phyloP scores from a whole-genome alignment of 1,140 invertebrate species.

The Varroa destructor region DNA sequence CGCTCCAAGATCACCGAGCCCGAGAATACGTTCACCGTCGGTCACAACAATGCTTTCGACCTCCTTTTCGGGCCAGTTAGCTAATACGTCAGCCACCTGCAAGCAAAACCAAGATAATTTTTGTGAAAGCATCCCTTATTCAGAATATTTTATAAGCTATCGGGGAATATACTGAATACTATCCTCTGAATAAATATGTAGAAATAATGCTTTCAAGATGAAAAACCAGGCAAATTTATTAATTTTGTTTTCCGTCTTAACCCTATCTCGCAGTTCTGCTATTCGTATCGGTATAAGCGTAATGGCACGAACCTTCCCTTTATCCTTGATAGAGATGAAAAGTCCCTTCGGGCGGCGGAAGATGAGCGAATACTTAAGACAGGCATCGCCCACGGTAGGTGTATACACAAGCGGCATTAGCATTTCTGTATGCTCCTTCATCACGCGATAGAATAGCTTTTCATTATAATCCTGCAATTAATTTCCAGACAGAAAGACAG shows the following conservation, averaged over 20 bases:
- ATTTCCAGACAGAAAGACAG: background rate
- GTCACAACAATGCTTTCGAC: conserved; percentile 79
- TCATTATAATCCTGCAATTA: conserved; percentile 75
- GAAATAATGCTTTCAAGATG: no score
- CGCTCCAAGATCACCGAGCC: conserved; percentile 80
- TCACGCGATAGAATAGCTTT: conserved; percentile 79
- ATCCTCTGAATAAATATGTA: background rate
- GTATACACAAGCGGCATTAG: conserved; percentile 97
- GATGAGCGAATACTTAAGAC: conserved; percentile 89
- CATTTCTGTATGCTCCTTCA: conserved; percentile 81
- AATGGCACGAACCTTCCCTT: conserved; percentile 14
- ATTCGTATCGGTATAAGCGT: no score
- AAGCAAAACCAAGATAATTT: conserved; percentile 29
- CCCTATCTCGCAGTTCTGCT: no score
- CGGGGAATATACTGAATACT: background rate
- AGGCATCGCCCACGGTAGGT: conserved; percentile 88
- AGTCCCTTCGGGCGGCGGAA: conserved; percentile 69
- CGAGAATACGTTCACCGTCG: conserved; percentile 84
- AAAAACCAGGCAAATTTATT: no score
- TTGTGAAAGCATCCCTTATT: background rate
- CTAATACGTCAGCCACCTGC: conserved; percentile 40
- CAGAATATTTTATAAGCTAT: background rate
- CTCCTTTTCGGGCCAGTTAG: conserved; percentile 73
- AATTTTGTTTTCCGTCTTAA: no score
- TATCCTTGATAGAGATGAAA: conserved; percentile 39